These are phyloP conservation scores for Gobionotothen gibberifrons DNA, from an alignment of 2,797 vertebrate genomes.

Conservation along the genomic window DNA sequence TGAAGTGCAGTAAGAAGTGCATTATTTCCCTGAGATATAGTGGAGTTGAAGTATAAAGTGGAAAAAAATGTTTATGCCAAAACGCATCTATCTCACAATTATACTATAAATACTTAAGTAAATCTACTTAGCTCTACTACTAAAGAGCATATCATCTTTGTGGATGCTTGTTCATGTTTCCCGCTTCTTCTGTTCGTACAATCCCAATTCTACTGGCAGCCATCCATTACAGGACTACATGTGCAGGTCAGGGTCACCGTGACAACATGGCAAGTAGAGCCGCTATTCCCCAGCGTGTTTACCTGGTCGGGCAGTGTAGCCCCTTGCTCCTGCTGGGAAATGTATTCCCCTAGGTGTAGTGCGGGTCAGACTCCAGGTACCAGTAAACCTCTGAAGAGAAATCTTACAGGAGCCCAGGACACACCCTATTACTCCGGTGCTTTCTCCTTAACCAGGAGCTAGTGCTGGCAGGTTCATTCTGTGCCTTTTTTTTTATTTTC, in stretches of 20 bases:
- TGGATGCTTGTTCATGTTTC: background rate
- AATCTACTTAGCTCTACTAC: background rate
- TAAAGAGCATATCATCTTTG: conserved; percentile 10
- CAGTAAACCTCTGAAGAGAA: conserved; percentile 31
- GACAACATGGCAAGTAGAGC: conserved; percentile 31
- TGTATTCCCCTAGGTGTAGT: conserved; percentile 31
- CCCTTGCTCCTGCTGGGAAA: conserved; percentile 36
- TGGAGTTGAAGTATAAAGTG: too few species aligned
- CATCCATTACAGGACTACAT: conserved; percentile 39
- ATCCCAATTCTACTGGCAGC: conserved; percentile 15
- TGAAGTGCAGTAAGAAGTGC: too few species aligned
- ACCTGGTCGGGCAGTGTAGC: background rate
- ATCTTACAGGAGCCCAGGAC: conserved; percentile 5
- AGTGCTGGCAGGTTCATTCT: conserved; percentile 33
- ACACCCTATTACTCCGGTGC: background rate
- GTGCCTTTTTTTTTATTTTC: background rate
- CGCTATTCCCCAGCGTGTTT: conserved; percentile 10
- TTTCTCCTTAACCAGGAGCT: conserved; percentile 18
- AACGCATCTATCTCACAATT: too few species aligned
- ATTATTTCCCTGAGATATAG: too few species aligned
- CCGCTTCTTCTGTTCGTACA: background rate
- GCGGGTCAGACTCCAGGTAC: conserved; percentile 34
- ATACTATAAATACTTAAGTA: too few species aligned
- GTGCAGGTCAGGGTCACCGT: conserved; percentile 51
- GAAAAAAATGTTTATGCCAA: too few species aligned